Evolutionary conservation across 2,113 vertebrate species (phyloP).

Genomic region (Zosterops lateralis): DNA sequence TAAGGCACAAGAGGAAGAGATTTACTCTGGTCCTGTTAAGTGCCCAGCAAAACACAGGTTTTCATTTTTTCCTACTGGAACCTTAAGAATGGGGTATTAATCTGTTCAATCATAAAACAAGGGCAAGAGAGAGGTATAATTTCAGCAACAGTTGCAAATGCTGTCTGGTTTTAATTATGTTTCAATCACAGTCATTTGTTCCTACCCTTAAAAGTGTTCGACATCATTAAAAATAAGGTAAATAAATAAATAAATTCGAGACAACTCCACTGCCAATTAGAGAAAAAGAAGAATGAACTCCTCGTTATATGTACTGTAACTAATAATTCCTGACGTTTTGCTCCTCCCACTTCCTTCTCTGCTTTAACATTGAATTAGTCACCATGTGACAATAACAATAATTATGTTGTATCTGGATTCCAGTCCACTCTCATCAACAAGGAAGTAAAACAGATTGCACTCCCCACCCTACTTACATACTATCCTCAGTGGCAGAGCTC

Average conservation of each 20-base stretch:
- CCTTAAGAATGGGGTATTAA: not conserved
- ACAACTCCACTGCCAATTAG: not conserved
- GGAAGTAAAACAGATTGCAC: not conserved
- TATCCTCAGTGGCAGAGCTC: not conserved
- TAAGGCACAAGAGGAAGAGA: not conserved
- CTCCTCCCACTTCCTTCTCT: constrained; percentile 27
- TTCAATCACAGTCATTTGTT: not conserved
- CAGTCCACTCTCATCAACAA: not conserved
- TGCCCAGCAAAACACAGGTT: not conserved
- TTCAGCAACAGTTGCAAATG: not conserved
- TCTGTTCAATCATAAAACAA: not conserved
- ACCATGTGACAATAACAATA: not conserved
- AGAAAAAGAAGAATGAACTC: not conserved
- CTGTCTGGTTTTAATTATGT: not conserved
- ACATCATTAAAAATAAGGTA: not conserved
- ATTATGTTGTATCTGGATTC: not conserved
- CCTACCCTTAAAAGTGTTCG: not conserved
- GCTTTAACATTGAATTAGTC: not conserved
- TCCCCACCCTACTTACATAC: not conserved
- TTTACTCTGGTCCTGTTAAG: not conserved
- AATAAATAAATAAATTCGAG: not conserved
- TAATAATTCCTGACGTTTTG: not conserved
- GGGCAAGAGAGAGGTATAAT: not conserved
- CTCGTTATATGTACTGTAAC: not conserved
- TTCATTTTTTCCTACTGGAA: not conserved